phyloP scores from a whole-genome alignment of 2,888 invertebrate species.

The Atherix ibis region DNA sequence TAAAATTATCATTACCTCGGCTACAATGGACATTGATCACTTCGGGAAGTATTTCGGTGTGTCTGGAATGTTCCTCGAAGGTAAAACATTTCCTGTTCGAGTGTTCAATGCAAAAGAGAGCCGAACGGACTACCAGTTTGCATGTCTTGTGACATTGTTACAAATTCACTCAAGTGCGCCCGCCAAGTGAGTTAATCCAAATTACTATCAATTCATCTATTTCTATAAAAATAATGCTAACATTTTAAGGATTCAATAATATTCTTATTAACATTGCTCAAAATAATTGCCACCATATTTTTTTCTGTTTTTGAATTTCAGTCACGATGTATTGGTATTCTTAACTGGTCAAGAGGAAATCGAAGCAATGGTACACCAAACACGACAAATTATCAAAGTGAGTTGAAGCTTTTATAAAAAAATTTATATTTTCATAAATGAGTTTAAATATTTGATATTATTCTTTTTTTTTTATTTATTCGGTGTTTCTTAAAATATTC shows the following conservation, averaged over 20 bases:
- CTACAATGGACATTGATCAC: conserved; percentile 91
- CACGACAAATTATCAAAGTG: conserved; percentile 54
- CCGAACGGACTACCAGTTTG: conserved; percentile 71
- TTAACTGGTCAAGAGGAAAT: conserved; percentile 96
- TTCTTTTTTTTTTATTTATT: too few species aligned
- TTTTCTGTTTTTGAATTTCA: conserved; percentile 36
- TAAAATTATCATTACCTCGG: conserved; percentile 82
- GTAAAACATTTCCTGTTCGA: conserved; percentile 68
- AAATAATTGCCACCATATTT: conserved; percentile 1
- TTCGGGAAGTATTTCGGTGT: conserved; percentile 83
- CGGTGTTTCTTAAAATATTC: neutral
- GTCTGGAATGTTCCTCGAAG: conserved; percentile 77
- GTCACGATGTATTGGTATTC: conserved; percentile 83
- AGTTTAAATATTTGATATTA: too few species aligned
- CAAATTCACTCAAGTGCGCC: conserved; percentile 74
- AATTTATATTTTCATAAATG: conserved; percentile 4
- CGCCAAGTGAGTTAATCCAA: conserved; percentile 60
- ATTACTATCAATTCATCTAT: neutral
- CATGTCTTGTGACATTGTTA: conserved; percentile 73
- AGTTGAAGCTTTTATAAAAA: conserved; percentile 7
- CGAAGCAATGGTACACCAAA: conserved; percentile 63
- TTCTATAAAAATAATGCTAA: neutral
- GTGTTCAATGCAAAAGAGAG: conserved; percentile 53
- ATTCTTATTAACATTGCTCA: neutral
- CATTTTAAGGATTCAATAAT: neutral